Conservation (phyloP, 2,113 vertebrate genomes). For the Nycticebus coucang region DNA sequence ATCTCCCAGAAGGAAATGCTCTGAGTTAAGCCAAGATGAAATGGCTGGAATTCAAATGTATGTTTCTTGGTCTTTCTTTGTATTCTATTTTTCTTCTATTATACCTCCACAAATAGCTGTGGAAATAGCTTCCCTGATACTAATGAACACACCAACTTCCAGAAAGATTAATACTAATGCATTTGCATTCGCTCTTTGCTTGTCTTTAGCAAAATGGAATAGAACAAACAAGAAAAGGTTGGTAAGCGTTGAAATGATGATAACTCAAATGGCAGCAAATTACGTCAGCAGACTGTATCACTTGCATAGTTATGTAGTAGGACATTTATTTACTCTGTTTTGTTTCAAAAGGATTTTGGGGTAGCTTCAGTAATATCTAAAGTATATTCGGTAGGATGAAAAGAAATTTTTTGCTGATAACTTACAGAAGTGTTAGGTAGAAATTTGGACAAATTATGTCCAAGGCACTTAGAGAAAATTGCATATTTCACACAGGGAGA, state of each 20-base stretch:
- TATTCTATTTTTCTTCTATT: not conserved
- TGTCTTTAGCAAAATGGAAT: not conserved
- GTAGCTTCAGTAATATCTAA: not conserved
- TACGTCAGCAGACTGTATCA: too few relatives aligned
- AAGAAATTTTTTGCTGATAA: not conserved
- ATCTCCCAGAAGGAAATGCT: not conserved
- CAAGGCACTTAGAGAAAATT: not conserved
- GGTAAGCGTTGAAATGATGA: not conserved
- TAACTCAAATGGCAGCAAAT: not conserved
- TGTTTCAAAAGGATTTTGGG: slow-evolving; percentile 17
- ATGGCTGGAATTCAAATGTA: not conserved
- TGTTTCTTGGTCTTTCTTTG: not conserved
- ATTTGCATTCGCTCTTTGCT: not conserved
- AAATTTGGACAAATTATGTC: not conserved
- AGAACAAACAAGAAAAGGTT: not conserved
- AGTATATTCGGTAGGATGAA: not conserved
- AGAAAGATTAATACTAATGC: not conserved
- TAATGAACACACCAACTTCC: not conserved
- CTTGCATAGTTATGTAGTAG: not conserved
- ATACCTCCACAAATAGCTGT: not conserved
- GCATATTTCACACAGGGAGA: not conserved
- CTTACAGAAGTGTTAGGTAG: not conserved
- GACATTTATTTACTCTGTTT: not conserved
- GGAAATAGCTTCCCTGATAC: not conserved
- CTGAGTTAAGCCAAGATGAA: not conserved